A percentile compares a stretch with the other conserved stretches of the same genome.
Conservation (phyloP, 2,888 invertebrate species). For the Silvanus unidentatus region DNA sequence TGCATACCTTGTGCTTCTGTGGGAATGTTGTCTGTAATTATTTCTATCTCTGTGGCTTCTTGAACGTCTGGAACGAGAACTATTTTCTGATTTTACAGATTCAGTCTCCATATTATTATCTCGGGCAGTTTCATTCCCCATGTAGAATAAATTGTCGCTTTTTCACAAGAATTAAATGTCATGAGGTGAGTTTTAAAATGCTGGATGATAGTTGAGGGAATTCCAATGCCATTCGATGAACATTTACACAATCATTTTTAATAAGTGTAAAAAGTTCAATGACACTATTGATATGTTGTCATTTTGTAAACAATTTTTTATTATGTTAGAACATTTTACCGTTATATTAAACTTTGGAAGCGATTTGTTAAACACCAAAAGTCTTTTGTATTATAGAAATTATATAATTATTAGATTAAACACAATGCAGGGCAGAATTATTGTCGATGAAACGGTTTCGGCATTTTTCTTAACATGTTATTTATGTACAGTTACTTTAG, state of each 20-base stretch:
- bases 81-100: conserved; percentile 88
- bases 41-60: conserved; percentile 53
- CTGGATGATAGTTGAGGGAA: not conserved
- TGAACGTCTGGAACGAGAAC: conserved; percentile 71
- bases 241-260: not conserved
- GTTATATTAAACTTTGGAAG: conserved; percentile 5
- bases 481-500: too few relatives aligned
- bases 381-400: too few relatives aligned
- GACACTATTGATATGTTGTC: conserved; percentile 19
- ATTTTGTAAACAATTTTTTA: conserved; percentile 20
- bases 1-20: conserved; percentile 60
- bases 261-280: conserved; percentile 17
- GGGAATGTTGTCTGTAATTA: conserved; percentile 60
- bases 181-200: conserved; percentile 6
- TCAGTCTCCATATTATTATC: conserved; percentile 77
- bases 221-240: not conserved
- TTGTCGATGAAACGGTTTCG: too few relatives aligned
- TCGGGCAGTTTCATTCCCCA: conserved; percentile 50
- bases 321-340: conserved; percentile 2
- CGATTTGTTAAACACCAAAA: too few relatives aligned
- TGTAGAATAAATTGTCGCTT: conserved; percentile 16
- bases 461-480: too few relatives aligned
- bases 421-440: too few relatives aligned
- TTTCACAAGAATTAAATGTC: conserved; percentile 2
- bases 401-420: too few relatives aligned